Percentiles rank a stretch among this genome's conserved stretches.
phyloP scores from a whole-genome alignment of 2,113 vertebrate genomes.

The Phoxinus phoxinus region DNA sequence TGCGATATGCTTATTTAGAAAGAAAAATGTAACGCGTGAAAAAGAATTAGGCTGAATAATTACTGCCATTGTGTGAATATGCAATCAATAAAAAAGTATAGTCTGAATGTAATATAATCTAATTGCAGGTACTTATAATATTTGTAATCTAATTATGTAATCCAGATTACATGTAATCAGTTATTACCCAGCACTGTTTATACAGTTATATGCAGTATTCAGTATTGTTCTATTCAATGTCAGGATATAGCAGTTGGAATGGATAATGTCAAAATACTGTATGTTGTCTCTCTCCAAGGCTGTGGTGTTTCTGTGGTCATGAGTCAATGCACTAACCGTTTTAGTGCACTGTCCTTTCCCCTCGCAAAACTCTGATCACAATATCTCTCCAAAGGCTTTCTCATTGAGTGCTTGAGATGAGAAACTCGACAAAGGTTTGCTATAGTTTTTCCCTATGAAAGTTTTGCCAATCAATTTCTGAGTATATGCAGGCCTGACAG shows the following conservation, averaged over 20 bases:
- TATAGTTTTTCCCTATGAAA: constrained; percentile 39
- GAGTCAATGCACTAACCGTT: constrained; percentile 4
- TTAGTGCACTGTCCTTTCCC: constrained; percentile 11
- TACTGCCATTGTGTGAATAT: no score
- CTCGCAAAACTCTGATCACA: neutral
- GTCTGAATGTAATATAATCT: no score
- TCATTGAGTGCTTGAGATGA: constrained; percentile 8
- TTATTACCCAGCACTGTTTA: no score
- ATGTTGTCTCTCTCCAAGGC: neutral
- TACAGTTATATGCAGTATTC: no score
- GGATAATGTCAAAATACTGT: neutral
- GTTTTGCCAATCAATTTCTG: constrained; percentile 56
- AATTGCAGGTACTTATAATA: no score
- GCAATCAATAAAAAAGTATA: no score
- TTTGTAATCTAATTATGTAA: no score
- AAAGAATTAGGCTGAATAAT: no score
- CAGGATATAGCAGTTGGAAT: neutral
- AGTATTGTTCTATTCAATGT: neutral
- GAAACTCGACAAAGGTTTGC: constrained; percentile 27
- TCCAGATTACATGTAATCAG: no score
- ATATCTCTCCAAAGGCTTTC: constrained; percentile 7
- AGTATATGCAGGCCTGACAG: constrained; percentile 51
- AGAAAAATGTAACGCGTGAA: no score
- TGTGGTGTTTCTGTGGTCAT: constrained; percentile 3
- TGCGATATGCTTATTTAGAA: no score